Base-by-base conservation (phyloP, 2,888 invertebrate species). In the Hylaea fasciaria region DNA sequence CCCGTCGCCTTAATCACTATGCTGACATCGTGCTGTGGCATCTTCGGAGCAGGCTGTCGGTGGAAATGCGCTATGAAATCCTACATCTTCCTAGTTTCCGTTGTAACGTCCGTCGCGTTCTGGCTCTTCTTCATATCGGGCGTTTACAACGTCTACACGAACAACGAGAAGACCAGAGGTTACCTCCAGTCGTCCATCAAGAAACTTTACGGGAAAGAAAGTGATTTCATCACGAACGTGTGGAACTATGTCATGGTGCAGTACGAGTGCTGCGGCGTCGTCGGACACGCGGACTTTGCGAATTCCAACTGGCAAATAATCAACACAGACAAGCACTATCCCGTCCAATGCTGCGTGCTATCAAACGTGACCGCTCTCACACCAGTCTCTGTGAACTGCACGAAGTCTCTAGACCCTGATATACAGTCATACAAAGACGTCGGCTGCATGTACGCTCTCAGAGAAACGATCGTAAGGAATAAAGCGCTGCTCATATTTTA, bases 21-120 rank as follows among this genome's bases (percentile, higher is more conserved):
- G 78, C 50, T 87, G 46, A 89, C 90, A 0, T 87, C 91, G 0
- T 89, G 89, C 52, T 92, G 90, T 58, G 92, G 92, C 0, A 77
- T 91, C 0, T 65, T 91, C 0, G 89, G 90, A 1, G 88, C 91
- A 0, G 88, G 89, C 0, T 91, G 89, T 63, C 84, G 77, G 68
- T 52, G 86, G 11, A 86, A 87, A 76, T 91, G 89, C 50, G 90
- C 91, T 0, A 74, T 90, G 1, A 89, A 91, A 62, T 75, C 85
- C 0, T 92, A 91, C 68, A 76, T 91, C 13, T 82, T 89, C 35
- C 80, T 91, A 0, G 85, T 85, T 0, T 81, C 87, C 0, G 16
- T 82, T 0, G 59, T 87, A 55, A 78, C 82, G 0, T 66, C 76
- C 0, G 57, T 79, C 0, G 78, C 83, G 0, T 84, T 87, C 67